Evolutionary conservation across 30 jellyfish, hydroid and myxozoan species (phyloP).

Genomic region (Aurelia sp.): DNA sequence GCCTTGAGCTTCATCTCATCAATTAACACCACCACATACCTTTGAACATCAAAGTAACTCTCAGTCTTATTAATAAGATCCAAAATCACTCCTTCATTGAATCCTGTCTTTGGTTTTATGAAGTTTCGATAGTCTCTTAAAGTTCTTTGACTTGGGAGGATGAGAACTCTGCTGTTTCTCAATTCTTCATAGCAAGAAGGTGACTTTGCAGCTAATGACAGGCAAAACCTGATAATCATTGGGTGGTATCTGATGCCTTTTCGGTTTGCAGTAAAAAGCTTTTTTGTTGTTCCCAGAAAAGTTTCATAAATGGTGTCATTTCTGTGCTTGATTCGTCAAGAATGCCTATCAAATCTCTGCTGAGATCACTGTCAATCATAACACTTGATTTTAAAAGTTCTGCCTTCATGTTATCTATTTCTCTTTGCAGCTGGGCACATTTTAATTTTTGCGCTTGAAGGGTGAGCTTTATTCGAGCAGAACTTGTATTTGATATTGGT

Average conservation of each 20-base stretch:
- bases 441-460: constrained; percentile 32
- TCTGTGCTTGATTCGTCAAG: background rate
- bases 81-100: no score
- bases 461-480: constrained; percentile 21
- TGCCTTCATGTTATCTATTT: background rate
- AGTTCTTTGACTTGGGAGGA: constrained; percentile 41
- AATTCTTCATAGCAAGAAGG: constrained; percentile 52
- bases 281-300: constrained; percentile 63
- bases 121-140: constrained; percentile 8
- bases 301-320: constrained; percentile 49
- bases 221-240: constrained; percentile 54
- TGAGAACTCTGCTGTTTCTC: constrained; percentile 6
- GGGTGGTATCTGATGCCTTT: constrained; percentile 55
- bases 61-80: no score
- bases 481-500: background rate
- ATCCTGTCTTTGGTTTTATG: no score
- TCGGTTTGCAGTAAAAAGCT: background rate
- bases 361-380: background rate
- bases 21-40: no score
- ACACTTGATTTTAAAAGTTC: constrained; percentile 17
- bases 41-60: no score
- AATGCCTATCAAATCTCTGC: background rate
- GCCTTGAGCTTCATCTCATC: no score
- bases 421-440: constrained; percentile 3
- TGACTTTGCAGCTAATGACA: constrained; percentile 49